Evolutionary conservation across 2,113 vertebrate species (phyloP), one percentile per base, ranked within the genome.

Genomic region (Sisor rabdophorus): DNA sequence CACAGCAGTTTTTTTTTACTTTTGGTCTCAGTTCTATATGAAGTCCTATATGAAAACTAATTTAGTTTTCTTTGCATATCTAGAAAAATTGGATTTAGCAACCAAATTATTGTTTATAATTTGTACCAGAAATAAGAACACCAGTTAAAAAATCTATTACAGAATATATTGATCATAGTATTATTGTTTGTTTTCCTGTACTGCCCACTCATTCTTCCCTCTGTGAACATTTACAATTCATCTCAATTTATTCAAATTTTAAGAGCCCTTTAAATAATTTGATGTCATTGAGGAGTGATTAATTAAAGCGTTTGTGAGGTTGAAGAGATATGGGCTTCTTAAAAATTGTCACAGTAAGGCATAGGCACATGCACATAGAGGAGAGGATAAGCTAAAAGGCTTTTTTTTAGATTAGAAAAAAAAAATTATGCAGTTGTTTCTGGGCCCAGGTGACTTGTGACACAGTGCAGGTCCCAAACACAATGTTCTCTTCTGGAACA

Each of bases 401-500:
- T 69, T 69, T 17, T 0, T 24, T 0, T 24, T 17, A 68, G 8
- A 50, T 17, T 17, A 12, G 16, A 40, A 75, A 26, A 26, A 52
- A 10, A 12, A 76, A 65, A 58, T 68, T 68, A 76, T 76, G 63
- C 63, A 68, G 63, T 24, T 52, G 36, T 76, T 24, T 32, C 56
- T 30, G 44, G 26, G 26, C 58, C 58, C 30, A 13, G 44, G 47
- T 73, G 79, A 81, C 63, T 71, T 32, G 63, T 68, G 75, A 71
- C 65, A 73, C 54, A 16, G 50, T 12, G 26, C 20, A 56, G 61
- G 54, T 80, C 61, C 70, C 73, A 63, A 56, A 80, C 73, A 80
- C 65, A 64, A 60, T 80, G 75, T 82, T 86, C 48, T 22, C 54
- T 54, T 64, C 77, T 76, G 28, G 36, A 76, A 79, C 72, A 80